Conservation (phyloP, 2,113 vertebrate genomes). For the human (Homo sapiens) region DNA sequence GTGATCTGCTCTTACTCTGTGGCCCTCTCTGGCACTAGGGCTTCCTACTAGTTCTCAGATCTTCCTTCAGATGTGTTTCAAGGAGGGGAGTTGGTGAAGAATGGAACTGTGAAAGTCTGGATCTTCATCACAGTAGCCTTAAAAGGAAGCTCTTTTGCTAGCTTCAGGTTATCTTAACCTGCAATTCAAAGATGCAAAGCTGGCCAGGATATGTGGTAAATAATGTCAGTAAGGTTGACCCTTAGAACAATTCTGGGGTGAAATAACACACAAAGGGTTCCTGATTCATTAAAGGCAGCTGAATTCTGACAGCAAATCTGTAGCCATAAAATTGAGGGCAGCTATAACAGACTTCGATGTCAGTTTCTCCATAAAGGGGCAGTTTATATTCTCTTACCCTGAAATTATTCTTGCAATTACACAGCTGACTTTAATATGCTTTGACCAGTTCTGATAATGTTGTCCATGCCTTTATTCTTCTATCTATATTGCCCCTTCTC, state of each 20-base stretch:
- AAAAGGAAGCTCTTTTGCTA: not conserved
- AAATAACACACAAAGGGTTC: not conserved
- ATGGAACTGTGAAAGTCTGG: not conserved
- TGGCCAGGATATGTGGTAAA: not conserved
- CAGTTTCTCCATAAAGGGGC: not conserved
- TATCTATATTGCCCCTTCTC: not conserved
- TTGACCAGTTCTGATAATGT: accelerated
- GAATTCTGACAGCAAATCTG: not conserved
- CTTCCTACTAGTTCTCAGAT: not conserved
- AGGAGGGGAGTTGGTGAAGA: not conserved
- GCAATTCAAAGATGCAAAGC: not conserved
- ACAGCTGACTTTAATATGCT: not conserved
- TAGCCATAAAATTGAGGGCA: not conserved
- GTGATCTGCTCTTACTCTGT: not conserved
- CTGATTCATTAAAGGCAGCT: not conserved
- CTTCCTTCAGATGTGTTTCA: not conserved
- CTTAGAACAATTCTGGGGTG: not conserved
- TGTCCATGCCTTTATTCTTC: not conserved
- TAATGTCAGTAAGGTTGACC: not conserved
- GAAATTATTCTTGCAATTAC: not conserved
- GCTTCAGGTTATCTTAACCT: not conserved
- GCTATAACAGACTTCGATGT: not conserved
- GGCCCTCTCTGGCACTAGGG: not conserved
- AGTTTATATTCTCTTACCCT: not conserved
- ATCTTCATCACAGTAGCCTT: not conserved